Evolutionary conservation across 2,797 vertebrate species (phyloP).

Genomic region (Scarus forsteni): DNA sequence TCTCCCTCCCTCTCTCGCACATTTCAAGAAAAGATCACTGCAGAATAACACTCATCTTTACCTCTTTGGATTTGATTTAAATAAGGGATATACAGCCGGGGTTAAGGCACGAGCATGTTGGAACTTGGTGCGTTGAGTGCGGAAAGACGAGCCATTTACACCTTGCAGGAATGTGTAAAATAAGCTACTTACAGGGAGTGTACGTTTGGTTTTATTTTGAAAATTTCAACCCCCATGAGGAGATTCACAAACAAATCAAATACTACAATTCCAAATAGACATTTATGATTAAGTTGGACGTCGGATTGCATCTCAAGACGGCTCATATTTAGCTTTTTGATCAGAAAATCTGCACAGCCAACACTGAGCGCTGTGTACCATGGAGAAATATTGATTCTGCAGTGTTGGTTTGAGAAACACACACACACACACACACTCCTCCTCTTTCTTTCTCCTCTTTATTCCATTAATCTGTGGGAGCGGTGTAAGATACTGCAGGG

Average conservation of each 20-base stretch:
- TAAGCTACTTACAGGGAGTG: not conserved
- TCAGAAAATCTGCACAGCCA: conserved; percentile 36
- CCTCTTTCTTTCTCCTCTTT: conserved; percentile 46
- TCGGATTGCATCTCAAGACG: conserved; percentile 13
- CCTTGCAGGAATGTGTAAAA: conserved; percentile 26
- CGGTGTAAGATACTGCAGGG: conserved; percentile 77
- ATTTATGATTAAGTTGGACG: conserved; percentile 34
- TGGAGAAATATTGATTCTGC: conserved; percentile 72
- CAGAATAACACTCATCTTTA: conserved; percentile 5
- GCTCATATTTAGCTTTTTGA: conserved; percentile 63
- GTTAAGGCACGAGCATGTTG: conserved; percentile 45
- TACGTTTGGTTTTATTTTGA: conserved; percentile 24
- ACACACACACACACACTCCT: conserved; percentile 41
- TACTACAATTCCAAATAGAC: conserved; percentile 66
- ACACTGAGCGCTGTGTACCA: conserved; percentile 55
- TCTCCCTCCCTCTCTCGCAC: conserved; percentile 18
- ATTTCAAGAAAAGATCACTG: conserved; percentile 48
- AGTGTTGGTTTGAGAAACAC: conserved; percentile 61
- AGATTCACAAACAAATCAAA: conserved; percentile 72
- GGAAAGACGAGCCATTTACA: conserved; percentile 42
- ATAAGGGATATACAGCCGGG: conserved; percentile 23
- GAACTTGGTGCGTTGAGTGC: conserved; percentile 49
- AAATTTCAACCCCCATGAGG: conserved; percentile 20
- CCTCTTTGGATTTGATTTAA: conserved; percentile 21
- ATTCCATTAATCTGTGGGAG: conserved; percentile 78